Evolutionary conservation across 23 tunicate genomes (phyloP), one percentile per base, ranked within the genome.

Genomic region (Styela plicata): DNA sequence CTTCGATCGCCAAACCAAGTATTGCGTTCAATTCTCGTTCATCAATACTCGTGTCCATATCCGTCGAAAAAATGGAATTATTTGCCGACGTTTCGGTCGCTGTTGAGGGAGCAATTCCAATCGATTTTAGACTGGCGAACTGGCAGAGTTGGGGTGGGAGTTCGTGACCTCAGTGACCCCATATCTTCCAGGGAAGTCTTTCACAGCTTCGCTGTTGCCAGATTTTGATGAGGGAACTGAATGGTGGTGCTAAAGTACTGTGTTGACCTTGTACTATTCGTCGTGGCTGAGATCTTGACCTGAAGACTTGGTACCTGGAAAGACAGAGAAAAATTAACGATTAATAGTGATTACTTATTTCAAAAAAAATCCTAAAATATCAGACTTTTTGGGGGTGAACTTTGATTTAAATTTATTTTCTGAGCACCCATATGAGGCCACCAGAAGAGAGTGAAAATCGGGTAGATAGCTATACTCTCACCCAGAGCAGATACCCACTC

Each of bases 111-210:
- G 74, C 85, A 79, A 88, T 78, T 37, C 93, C 93, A 31, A 88
- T 88, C 2, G 89, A 80, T 24, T 74, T 69, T 1, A 93, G 81
- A n/a, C n/a, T n/a, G n/a, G n/a, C n/a, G 73, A 93, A 93, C 44
- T 88, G 57, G 26, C 88, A 83, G 74, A 3, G 98, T 93, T 10
- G 98, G 98, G 36, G 98, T 93, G 44, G 97, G 91, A 69, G 97
- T 92, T 69, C 91, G 79, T 21, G 83, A 80, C 83, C 83, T 31
- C 61, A 34, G 53, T 0, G 78, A 33, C 44, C 32, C 32, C 0
- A 33, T 18, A 13, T 73, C 53, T 33, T 73, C 52, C 53, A 73
- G n/a, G n/a, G 32, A 25, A 73, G 32, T 33, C 76, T 26, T 34
- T 34, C 34, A 33, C 53, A 24, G 61, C 52, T 25, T 65, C 84